Conservation (phyloP, 2,113 vertebrate species). For the Cinclus cinclus region DNA sequence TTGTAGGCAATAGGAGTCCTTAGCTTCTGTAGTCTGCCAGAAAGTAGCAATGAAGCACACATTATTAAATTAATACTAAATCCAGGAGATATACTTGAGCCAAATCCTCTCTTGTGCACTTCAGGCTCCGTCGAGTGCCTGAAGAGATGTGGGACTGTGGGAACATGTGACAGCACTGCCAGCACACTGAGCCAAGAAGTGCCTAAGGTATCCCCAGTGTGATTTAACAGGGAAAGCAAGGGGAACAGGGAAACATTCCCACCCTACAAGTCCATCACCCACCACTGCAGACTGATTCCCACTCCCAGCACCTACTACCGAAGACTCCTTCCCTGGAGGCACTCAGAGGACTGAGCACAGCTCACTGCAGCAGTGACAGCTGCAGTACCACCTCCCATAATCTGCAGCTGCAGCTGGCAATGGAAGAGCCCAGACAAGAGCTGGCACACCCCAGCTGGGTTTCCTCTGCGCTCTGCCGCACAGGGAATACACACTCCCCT, state of each 20-base stretch:
- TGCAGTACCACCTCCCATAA: not conserved
- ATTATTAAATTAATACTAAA: not conserved
- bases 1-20: rapidly evolving
- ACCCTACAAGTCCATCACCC: not conserved
- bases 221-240: not conserved
- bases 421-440: not conserved
- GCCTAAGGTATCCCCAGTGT: not conserved
- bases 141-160: not conserved
- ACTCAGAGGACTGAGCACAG: not conserved
- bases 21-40: not conserved
- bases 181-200: not conserved
- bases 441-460: not conserved
- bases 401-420: not conserved
- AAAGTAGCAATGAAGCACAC: not conserved
- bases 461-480: not conserved
- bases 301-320: not conserved
- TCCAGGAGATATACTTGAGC: not conserved
- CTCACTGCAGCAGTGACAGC: not conserved
- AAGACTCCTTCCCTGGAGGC: not conserved
- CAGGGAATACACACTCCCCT: rapidly evolving
- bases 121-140: not conserved
- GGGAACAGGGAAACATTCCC: not conserved
- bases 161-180: rapidly evolving
- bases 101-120: not conserved
- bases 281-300: not conserved